Percentiles rank a stretch among this genome's conserved stretches.
These are phyloP conservation scores for Cantharis rustica DNA, from an alignment of 2,888 invertebrate species.

Conservation along the genomic window DNA sequence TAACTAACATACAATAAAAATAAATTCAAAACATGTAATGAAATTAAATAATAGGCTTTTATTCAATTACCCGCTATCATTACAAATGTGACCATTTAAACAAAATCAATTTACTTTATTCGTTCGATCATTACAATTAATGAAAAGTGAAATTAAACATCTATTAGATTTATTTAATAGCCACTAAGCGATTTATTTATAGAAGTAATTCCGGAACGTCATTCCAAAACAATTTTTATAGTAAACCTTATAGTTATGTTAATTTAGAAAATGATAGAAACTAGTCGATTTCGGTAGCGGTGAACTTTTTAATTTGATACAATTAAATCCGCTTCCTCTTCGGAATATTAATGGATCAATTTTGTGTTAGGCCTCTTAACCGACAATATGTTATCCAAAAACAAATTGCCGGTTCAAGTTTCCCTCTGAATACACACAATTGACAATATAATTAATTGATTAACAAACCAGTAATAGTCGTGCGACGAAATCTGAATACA, in stretches of 20 bases:
- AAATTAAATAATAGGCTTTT: neutral
- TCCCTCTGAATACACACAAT: slow-evolving; percentile 39
- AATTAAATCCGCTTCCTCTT: neutral
- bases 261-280: neutral
- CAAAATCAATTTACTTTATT: neutral
- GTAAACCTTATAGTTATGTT: neutral
- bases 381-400: slow-evolving; percentile 23
- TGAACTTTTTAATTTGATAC: neutral
- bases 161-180: neutral
- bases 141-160: neutral
- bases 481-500: slow-evolving; percentile 40
- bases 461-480: slow-evolving; percentile 46
- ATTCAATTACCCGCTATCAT: neutral
- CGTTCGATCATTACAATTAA: neutral
- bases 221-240: neutral
- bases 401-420: slow-evolving; percentile 26
- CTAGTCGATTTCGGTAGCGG: neutral
- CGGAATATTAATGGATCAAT: neutral
- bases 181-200: neutral
- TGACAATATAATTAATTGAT: slow-evolving; percentile 47
- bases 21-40: neutral
- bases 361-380: slow-evolving; percentile 4
- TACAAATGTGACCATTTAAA: neutral
- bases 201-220: neutral
- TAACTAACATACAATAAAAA: neutral